phyloP scores from a whole-genome alignment of 2,797 vertebrate species.

The Phalloptychus januarius region DNA sequence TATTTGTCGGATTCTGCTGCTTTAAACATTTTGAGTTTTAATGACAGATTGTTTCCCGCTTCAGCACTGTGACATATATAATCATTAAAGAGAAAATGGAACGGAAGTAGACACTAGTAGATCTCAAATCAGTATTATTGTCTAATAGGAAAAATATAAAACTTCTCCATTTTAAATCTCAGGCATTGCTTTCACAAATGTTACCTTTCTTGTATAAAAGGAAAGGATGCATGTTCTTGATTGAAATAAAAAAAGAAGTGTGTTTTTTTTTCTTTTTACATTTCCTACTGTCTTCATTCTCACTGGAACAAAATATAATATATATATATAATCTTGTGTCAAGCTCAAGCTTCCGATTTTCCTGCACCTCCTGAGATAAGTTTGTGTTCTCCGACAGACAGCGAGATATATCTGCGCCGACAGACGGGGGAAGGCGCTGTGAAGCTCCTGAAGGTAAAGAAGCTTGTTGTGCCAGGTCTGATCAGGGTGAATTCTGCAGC shows the following conservation, averaged over 20 bases:
- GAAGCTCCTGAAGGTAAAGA: constrained; percentile 70
- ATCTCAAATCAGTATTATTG: background rate
- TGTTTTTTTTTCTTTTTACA: background rate
- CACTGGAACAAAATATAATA: background rate
- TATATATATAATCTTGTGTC: background rate
- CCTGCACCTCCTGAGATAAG: constrained; percentile 7
- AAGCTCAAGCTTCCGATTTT: background rate
- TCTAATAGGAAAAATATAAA: background rate
- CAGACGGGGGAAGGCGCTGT: constrained; percentile 63
- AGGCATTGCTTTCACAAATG: background rate
- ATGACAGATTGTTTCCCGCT: constrained; percentile 1
- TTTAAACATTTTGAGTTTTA: background rate
- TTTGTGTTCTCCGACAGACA: constrained; percentile 57
- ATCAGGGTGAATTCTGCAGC: constrained; percentile 72
- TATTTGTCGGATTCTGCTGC: constrained; percentile 2
- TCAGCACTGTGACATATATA: background rate
- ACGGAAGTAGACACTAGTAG: background rate
- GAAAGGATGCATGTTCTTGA: background rate
- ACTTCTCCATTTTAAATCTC: background rate
- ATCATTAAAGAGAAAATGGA: background rate
- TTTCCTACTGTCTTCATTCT: background rate
- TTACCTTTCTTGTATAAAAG: background rate
- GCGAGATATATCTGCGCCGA: constrained; percentile 73
- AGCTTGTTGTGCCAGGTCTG: constrained; percentile 72
- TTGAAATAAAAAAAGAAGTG: background rate